Evolutionary conservation across 1,140 invertebrate genomes (phyloP), one percentile per base, ranked within the genome.

Genomic region (Nephila pilipes): DNA sequence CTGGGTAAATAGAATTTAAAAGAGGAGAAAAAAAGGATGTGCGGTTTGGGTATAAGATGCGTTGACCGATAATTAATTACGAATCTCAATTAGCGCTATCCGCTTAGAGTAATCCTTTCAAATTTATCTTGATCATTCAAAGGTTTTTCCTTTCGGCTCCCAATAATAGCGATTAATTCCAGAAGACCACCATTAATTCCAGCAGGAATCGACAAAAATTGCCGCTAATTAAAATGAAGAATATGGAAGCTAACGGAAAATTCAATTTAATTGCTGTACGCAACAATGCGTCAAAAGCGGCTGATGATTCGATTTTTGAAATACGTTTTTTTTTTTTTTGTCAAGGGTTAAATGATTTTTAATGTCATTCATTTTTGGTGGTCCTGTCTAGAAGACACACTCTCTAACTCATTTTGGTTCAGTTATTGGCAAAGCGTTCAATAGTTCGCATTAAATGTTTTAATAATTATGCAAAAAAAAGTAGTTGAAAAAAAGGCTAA

Each of bases 21-120:
- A 69, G 46, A 10, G 8, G 46, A 36, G 12, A 87, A 87, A 63
- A 58, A 60, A 54, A 87, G 6, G 2, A n/a, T 65, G 85, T 69
- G 20, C 32, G 69, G 18, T 75, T 75, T 75, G 14, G 25, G 25
- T 18, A 46, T 6, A 65, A 69, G 85, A 65, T 46, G 46, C 22
- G 18, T 22, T 63, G 38, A 38, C 85, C 18, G 36, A 87, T 87
- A 87, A 87, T 87, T 87, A 87, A 87, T 87, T 87, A 87, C 57
- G 36, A 38, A 87, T 65, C 60, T 87, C 85, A 87, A 87, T 87
- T 87, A 87, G 57, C 20, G 58, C 55, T 87, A 32, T 69, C 58
- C 36, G 85, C 57, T 87, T 65, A 63, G 38, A 46, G 57, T 65
- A 87, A 63, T 87, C 85, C 57, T 87, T 65, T 65, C 32, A 87